A percentile compares a stretch with the other conserved stretches of the same genome.
Conservation (phyloP, 2,888 invertebrate genomes). For the Linyphia triangularis region DNA sequence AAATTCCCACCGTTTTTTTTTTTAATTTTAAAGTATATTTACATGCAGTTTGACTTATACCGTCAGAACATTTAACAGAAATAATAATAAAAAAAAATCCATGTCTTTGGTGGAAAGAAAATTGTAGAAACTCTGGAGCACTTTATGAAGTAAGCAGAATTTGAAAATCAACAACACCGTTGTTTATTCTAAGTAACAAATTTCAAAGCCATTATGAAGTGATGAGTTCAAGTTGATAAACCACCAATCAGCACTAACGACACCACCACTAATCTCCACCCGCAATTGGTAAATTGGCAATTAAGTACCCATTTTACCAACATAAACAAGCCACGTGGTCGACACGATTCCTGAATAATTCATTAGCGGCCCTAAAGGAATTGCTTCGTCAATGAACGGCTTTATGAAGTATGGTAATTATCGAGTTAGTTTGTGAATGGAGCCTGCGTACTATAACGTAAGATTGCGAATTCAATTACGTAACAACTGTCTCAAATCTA, state of each 20-base stretch:
- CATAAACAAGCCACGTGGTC: conserved; percentile 61
- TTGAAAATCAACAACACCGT: no score
- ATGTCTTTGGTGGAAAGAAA: no score
- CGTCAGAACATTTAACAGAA: no score
- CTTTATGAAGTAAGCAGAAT: no score
- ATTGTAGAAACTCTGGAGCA: no score
- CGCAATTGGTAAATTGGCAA: conserved; percentile 52
- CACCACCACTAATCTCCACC: conserved; percentile 18
- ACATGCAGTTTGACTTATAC: no score
- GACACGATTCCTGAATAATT: conserved; percentile 66
- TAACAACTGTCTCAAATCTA: conserved; percentile 35
- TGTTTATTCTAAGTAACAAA: background rate
- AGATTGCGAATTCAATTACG: conserved; percentile 52
- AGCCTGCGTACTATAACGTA: conserved; percentile 39
- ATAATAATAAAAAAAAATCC: no score
- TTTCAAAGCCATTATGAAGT: background rate
- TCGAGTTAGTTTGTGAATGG: conserved; percentile 59
- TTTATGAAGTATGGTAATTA: conserved; percentile 64
- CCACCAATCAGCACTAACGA: conserved; percentile 33
- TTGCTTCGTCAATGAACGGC: conserved; percentile 53
- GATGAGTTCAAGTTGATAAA: conserved; percentile 10
- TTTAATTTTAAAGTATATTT: no score
- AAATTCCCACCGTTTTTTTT: no score
- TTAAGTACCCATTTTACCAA: conserved; percentile 49
- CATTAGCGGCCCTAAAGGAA: conserved; percentile 50